Conservation (phyloP, 2,888 invertebrate species). For the Brachyptera risi region DNA sequence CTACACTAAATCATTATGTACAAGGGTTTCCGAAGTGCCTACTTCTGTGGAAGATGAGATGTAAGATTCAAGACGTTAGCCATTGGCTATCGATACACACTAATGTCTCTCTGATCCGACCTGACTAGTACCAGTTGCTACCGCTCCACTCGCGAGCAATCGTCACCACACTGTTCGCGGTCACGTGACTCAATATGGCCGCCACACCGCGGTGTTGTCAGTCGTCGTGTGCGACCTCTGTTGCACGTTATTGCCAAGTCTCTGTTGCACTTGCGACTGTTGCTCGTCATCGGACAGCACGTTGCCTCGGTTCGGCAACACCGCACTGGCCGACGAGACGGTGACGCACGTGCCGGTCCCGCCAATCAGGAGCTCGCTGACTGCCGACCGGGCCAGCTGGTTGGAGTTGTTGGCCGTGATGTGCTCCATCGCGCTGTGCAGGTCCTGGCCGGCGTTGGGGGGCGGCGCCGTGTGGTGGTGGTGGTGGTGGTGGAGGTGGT, state of each 20-base stretch:
- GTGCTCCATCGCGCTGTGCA: constrained; percentile 32
- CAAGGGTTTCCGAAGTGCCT: too few species aligned
- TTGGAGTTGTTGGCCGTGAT: constrained; percentile 23
- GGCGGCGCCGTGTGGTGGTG: constrained; percentile 22
- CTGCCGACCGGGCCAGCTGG: constrained; percentile 18
- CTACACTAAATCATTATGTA: too few species aligned
- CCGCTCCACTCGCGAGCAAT: too few species aligned
- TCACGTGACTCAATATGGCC: constrained; percentile 27
- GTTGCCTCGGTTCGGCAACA: constrained; percentile 14
- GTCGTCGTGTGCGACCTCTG: constrained; percentile 26
- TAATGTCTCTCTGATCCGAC: too few species aligned
- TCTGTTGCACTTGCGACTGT: constrained; percentile 25
- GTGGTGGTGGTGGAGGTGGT: constrained; percentile 31
- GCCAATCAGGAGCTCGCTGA: constrained; percentile 28
- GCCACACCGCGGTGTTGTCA: constrained; percentile 30
- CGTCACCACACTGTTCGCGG: neutral
- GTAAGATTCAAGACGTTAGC: too few species aligned
- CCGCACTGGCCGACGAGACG: constrained; percentile 22
- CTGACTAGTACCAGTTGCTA: too few species aligned
- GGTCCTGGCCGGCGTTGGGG: constrained; percentile 19
- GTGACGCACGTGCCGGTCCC: constrained; percentile 26
- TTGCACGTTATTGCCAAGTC: constrained; percentile 22
- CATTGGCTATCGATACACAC: too few species aligned
- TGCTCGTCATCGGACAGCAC: constrained; percentile 30
- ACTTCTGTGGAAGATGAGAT: too few species aligned